Evolutionary conservation across 2,797 vertebrate genomes (phyloP), one percentile per base, ranked within the genome.

Genomic region (Sciaenops ocellatus): DNA sequence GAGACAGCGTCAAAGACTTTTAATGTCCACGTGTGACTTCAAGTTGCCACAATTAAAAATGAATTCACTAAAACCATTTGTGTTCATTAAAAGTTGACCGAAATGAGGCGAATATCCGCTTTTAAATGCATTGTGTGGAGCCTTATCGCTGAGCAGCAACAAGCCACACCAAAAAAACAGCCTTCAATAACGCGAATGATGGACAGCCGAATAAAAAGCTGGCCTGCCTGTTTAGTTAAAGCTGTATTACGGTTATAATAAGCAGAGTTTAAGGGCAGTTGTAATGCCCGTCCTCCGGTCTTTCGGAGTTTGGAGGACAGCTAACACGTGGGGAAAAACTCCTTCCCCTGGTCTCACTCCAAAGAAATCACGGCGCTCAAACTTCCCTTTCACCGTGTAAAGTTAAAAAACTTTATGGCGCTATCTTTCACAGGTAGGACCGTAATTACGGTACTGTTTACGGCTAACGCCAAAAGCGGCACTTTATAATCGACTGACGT

Each of bases 311-410:
- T 77, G 80, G 76, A 78, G 76, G 74, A 72, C 70, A 71, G 84
- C 86, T 79, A 92, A 80, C 94, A 95, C 92, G 93, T 95, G 94
- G 94, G 82, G 76, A 2, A 79, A 81, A 86, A 76, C 81, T 83
- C 79, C 80, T 80, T 86, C 84, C 34, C 64, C 81, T 85, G 83
- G 73, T 88, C 78, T 83, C 17, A 76, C 73, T 82, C 83, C 79
- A 85, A 68, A 90, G 79, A 94, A 94, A 95, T 95, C 94, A 94
- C 93, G 77, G 92, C 92, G 69, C 80, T 69, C 80, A 87, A 93
- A 91, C 85, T 89, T 88, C 66, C 67, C 79, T 73, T 83, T 79
- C 84, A 60, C 64, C 52, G 24, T 30, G 41, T 54, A 56, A 22
- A 34, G 13, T 30, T 56, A 44, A 17, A n/a, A 77, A 86, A 79